phyloP scores from a whole-genome alignment of 2,797 vertebrate species.

The Danio tinwini region DNA sequence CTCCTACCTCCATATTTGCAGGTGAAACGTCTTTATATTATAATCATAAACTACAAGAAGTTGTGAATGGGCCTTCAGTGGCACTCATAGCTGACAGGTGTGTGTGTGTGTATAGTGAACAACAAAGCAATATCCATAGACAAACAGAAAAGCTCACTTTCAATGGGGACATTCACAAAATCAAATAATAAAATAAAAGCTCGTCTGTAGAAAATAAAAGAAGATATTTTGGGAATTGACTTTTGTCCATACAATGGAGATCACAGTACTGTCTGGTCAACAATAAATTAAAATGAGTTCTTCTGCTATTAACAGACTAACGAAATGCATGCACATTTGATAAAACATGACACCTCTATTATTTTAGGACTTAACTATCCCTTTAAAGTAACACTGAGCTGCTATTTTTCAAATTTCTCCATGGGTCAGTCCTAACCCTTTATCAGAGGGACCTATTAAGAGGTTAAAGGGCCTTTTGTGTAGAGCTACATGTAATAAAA shows the following conservation, averaged over 20 bases:
- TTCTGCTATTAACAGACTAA: background rate
- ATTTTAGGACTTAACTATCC: background rate
- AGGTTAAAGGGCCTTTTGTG: slow-evolving; percentile 6
- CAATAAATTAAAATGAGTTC: background rate
- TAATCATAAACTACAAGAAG: background rate
- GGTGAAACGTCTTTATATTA: background rate
- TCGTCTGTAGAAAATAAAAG: background rate
- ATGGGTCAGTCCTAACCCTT: background rate
- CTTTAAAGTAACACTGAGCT: background rate
- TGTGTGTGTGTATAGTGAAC: background rate
- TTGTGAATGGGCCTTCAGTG: background rate
- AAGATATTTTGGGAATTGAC: too few species aligned
- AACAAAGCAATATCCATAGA: background rate
- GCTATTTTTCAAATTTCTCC: background rate
- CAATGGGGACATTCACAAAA: background rate
- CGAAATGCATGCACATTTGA: background rate
- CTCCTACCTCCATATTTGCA: background rate
- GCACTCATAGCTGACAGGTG: background rate
- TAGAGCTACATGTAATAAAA: background rate
- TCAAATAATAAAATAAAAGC: too few species aligned
- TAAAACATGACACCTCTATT: background rate
- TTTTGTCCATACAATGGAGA: background rate
- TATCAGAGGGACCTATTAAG: too few species aligned
- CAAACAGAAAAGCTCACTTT: background rate
- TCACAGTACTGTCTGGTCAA: background rate